Evolutionary conservation across 2,888 invertebrate genomes (phyloP), one percentile per base, ranked within the genome.

Genomic region (Rhamphomyia laevipes): DNA sequence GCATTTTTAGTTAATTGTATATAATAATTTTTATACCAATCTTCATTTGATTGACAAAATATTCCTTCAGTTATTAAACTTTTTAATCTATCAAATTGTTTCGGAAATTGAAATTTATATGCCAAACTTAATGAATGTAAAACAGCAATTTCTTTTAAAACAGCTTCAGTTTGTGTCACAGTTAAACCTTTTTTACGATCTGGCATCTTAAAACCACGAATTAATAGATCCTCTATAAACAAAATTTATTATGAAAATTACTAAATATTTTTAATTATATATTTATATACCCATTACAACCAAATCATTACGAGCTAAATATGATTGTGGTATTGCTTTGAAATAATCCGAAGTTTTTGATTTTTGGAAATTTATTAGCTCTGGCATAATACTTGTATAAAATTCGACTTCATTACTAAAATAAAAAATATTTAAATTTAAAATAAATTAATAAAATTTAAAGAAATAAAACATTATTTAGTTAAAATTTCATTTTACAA

Each of bases 11-110:
- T 77, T 0, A 82, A 78, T 45, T 77, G 76, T 4, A 74, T 74
- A 57, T 83, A 84, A 60, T 84, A 84, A 50, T 77, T 77, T 53
- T 77, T 75, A 60, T 82, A 84, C 74, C 82, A 84, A 46, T 78
- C 77, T 51, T 77, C 74, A 59, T 84, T 82, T 57, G 81, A 79
- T 45, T 74, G 66, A 38, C 77, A 73, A 61, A 81, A 84, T 51
- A 83, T 71, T 1, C 77, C 81, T 72, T 77, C 77, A 40, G 59
- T 61, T 12, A 68, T 64, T n/a, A 59, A 54, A 48, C 59, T 58
- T 41, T 65, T 61, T 44, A 68, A 62, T 53, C 74, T 74, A 48
- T 75, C 74, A 53, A 80, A 80, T 13, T 70, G 71, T 51, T 76
- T 73, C 21, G 77, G 77, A 52, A 75, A 67, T 45, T 78, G 73